Evolutionary conservation across 2,797 vertebrate genomes (phyloP).

Genomic region (Clarias fuscus): DNA sequence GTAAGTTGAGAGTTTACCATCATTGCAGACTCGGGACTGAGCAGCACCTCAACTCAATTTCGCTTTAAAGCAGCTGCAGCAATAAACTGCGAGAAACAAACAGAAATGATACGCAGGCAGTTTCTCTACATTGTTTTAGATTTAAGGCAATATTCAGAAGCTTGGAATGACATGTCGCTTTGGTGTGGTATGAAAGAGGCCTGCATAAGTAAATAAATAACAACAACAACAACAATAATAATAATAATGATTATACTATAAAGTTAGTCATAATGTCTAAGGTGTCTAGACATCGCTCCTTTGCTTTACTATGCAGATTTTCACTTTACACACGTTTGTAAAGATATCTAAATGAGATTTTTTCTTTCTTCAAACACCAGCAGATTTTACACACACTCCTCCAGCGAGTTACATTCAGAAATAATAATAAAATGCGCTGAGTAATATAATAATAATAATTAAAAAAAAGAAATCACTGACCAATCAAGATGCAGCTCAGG

Average conservation of each 20-base stretch:
- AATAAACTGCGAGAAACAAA: neutral
- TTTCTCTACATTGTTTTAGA: no score
- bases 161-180: neutral
- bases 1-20: neutral
- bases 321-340: neutral
- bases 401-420: neutral
- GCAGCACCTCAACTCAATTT: neutral
- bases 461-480: neutral
- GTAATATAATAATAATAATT: neutral
- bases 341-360: neutral
- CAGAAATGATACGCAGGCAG: neutral
- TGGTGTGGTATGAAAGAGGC: neutral
- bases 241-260: neutral
- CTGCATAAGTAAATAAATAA: neutral
- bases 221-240: no score
- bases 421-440: neutral
- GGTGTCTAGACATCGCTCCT: neutral
- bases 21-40: neutral
- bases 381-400: neutral
- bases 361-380: neutral
- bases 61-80: neutral
- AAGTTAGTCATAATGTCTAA: neutral
- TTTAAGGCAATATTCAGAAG: neutral
- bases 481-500: neutral
- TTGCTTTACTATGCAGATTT: conserved; percentile 2